phyloP scores from a whole-genome alignment of 2,113 vertebrate genomes.

The Tautogolabrus adspersus region DNA sequence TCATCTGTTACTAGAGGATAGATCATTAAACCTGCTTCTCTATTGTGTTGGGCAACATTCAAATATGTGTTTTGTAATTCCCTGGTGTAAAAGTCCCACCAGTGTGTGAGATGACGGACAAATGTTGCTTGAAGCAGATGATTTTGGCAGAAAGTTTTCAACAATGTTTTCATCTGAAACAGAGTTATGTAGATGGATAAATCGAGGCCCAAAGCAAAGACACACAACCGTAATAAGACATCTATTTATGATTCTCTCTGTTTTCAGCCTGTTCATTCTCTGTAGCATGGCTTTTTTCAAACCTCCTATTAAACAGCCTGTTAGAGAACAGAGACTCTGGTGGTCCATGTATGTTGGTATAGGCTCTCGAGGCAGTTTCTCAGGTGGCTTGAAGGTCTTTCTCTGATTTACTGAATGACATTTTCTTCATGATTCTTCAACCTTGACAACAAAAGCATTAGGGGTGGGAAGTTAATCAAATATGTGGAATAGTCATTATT shows the following conservation, averaged over 20 bases:
- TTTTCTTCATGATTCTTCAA: too few relatives aligned
- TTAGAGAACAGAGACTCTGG: constrained; percentile 24
- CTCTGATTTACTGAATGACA: not conserved
- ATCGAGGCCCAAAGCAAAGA: constrained; percentile 17
- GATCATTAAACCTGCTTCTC: constrained; percentile 16
- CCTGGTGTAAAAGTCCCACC: constrained; percentile 8
- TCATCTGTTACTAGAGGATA: constrained; percentile 43
- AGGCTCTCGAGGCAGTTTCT: constrained; percentile 13
- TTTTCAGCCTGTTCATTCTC: constrained; percentile 35
- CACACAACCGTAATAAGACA: constrained; percentile 24
- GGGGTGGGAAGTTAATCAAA: too few relatives aligned
- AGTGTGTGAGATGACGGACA: not conserved
- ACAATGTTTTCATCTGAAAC: constrained; percentile 9
- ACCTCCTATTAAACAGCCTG: constrained; percentile 28
- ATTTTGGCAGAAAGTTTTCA: constrained; percentile 12
- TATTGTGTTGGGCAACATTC: constrained; percentile 27
- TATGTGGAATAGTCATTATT: too few relatives aligned
- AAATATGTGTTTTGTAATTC: constrained; percentile 7
- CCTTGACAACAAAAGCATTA: too few relatives aligned
- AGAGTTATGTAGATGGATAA: constrained; percentile 7
- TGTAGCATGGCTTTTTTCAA: constrained; percentile 37
- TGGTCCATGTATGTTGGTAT: constrained; percentile 7
- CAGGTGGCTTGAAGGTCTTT: constrained; percentile 38
- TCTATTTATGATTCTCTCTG: constrained; percentile 21
- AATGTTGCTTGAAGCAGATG: not conserved